Percentiles rank a stretch among this genome's conserved stretches.
Conservation (phyloP, 2,888 invertebrate genomes). For the Habroteleia sp. region DNA sequence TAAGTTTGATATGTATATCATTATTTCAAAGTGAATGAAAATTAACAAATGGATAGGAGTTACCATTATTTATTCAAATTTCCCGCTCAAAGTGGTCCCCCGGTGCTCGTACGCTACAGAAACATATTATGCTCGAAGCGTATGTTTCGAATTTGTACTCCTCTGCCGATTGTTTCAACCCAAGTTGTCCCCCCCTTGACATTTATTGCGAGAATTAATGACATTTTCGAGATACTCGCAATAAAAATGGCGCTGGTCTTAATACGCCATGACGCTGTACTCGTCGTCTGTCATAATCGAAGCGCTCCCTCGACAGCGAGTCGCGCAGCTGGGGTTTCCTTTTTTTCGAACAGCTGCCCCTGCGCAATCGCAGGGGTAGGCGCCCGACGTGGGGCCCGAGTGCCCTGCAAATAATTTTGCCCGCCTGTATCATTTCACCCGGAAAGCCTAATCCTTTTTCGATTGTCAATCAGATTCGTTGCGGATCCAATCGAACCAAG, state of each 20-base stretch:
- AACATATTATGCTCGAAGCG: slow-evolving; percentile 27
- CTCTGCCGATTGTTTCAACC: slow-evolving; percentile 48
- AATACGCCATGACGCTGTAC: slow-evolving; percentile 50
- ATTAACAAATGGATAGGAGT: not conserved
- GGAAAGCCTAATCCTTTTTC: slow-evolving; percentile 76
- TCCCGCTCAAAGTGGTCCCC: slow-evolving; percentile 14
- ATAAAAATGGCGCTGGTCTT: slow-evolving; percentile 49
- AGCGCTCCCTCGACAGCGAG: slow-evolving; percentile 65
- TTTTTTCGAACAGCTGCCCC: slow-evolving; percentile 75
- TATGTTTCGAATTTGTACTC: slow-evolving; percentile 49
- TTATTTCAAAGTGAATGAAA: not conserved
- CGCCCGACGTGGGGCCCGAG: slow-evolving; percentile 55
- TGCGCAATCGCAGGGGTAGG: slow-evolving; percentile 62
- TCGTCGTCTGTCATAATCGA: slow-evolving; percentile 60
- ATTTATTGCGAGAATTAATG: slow-evolving; percentile 60
- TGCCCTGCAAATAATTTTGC: slow-evolving; percentile 65
- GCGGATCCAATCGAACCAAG: slow-evolving; percentile 62
- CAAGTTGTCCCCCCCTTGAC: slow-evolving; percentile 35
- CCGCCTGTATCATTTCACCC: slow-evolving; percentile 65
- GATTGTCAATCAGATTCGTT: slow-evolving; percentile 75
- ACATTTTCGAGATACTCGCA: slow-evolving; percentile 41
- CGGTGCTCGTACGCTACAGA: not conserved
- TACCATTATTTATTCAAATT: too few relatives aligned
- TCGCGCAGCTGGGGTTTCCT: slow-evolving; percentile 72
- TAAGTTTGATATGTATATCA: too few relatives aligned